Base-by-base conservation (phyloP, 2,888 invertebrate genomes). In the Ceriagrion tenellum region DNA sequence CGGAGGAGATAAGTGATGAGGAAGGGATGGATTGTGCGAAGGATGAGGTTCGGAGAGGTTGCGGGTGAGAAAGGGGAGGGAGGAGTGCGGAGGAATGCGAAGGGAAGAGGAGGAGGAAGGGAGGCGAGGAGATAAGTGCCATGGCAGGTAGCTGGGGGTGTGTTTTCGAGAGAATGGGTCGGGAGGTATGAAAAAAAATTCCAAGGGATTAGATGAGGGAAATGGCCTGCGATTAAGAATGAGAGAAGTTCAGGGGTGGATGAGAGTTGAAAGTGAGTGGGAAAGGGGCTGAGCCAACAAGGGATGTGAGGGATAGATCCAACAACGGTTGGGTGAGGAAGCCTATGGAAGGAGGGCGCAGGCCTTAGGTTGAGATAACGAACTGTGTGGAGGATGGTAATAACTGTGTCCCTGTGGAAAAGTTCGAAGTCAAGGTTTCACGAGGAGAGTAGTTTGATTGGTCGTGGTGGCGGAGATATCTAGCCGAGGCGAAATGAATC, bases 181-280 rank as follows among this genome's bases (percentile, higher is more conserved):
- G 16, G 81, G 35, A 35, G 16, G 35, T 35, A 6, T n/a, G 69
- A 13, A 35, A 81, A 81, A 81, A 81, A 81, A 16, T 81, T 13
- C 10, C 12, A 35, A 81, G 35, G 81, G 30, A 35, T 13, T 10
- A 26, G 35, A 16, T 16, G 81, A 13, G 30, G 35, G 81, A 81
- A 69, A 81, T 81, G 81, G 35, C 35, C 35, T 18, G 81, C 81
- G 81, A 81, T 81, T 81, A 81, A 81, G 81, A 81, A 81, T 81
- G 81, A n/a, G 0, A n/a, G 81, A 81, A 81, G 81, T 81, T 81
- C 30, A 13, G 16, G 16, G 30, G 81, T 13, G 81, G 35, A 59
- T 59, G 81, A 35, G 81, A 16, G 35, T 18, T 30, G 81, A 16
- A 35, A 35, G 81, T 16, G 20, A 81, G 16, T 30, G 30, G 35